phyloP scores from a whole-genome alignment of 2,888 invertebrate species.

The Rhaphigaster nebulosa region DNA sequence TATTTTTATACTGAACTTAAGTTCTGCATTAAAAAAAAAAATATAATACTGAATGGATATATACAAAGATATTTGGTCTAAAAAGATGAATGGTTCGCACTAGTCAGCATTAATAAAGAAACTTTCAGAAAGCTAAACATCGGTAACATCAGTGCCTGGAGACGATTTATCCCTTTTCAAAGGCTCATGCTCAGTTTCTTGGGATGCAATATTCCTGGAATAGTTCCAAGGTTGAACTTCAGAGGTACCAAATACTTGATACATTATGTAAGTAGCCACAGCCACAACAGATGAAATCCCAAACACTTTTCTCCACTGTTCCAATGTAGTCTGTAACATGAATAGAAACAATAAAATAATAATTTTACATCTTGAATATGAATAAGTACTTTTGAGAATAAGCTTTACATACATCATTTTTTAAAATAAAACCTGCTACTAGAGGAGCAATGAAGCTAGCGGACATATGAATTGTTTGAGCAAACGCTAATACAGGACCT shows the following conservation, averaged over 20 bases:
- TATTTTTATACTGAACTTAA: neutral
- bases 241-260: conserved; percentile 78
- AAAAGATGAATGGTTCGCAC: conserved; percentile 16
- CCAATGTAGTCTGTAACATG: conserved; percentile 69
- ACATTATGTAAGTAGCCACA: conserved; percentile 75
- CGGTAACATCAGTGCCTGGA: conserved; percentile 54
- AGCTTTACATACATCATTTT: conserved; percentile 71
- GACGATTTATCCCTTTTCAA: conserved; percentile 52
- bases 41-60: conserved; percentile 45
- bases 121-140: conserved; percentile 23
- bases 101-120: conserved; percentile 17
- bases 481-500: conserved; percentile 79
- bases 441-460: conserved; percentile 80
- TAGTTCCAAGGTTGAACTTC: conserved; percentile 70
- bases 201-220: conserved; percentile 27
- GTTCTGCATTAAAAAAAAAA: conserved; percentile 20
- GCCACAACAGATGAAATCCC: conserved; percentile 75
- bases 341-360: neutral
- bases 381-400: neutral
- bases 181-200: conserved; percentile 53
- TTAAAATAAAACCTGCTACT: conserved; percentile 75
- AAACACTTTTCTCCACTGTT: conserved; percentile 78
- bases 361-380: neutral
- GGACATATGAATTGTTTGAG: conserved; percentile 84
- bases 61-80: conserved; percentile 39